Conservation (phyloP, 30 jellyfish, hydroid and myxozoan genomes). For the Cassiopea xamachana region DNA sequence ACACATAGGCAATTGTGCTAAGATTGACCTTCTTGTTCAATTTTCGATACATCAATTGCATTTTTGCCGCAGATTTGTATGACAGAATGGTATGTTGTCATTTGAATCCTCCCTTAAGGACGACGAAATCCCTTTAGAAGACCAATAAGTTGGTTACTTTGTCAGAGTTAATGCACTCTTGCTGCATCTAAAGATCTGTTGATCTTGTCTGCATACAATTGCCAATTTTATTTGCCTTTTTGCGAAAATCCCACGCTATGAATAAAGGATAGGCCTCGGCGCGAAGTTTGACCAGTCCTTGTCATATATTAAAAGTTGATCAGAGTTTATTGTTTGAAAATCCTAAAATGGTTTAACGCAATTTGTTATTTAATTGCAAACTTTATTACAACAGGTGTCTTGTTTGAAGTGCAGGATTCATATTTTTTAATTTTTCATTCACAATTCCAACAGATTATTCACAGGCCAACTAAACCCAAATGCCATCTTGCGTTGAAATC, state of each 20-base stretch:
- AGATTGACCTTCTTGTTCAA: neutral
- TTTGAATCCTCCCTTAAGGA: neutral
- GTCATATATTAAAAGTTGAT: neutral
- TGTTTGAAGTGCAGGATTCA: neutral
- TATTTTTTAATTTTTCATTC: neutral
- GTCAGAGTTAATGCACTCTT: neutral
- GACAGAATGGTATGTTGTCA: neutral
- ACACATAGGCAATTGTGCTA: neutral
- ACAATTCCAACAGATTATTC: neutral
- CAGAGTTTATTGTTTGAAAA: neutral
- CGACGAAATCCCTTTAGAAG: constrained; percentile 1
- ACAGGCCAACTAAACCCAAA: too few species aligned
- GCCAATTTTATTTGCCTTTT: neutral
- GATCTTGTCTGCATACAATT: neutral
- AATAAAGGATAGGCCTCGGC: constrained; percentile 3
- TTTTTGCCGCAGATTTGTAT: neutral
- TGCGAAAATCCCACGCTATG: neutral
- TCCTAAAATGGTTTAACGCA: constrained; percentile 5
- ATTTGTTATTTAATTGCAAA: neutral
- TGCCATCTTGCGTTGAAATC: too few species aligned
- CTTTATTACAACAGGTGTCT: constrained; percentile 2
- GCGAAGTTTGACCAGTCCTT: neutral
- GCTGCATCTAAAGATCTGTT: neutral
- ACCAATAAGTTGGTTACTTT: neutral
- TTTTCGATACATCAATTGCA: neutral